Base-by-base conservation (phyloP, 2,113 vertebrate species). In the Talpa occidentalis region DNA sequence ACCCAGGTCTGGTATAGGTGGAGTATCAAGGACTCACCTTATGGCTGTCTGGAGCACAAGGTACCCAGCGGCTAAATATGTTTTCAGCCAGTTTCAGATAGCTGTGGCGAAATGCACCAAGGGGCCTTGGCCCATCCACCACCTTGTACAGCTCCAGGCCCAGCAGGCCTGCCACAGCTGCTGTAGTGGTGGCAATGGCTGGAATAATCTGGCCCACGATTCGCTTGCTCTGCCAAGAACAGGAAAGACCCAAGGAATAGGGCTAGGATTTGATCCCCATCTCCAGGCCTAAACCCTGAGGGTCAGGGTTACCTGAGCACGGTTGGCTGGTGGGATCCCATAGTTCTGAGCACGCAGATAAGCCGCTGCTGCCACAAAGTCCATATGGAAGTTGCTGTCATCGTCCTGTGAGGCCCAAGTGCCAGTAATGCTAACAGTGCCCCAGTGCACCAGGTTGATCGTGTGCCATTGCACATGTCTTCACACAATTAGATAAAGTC, bases 141-240 rank as follows among this genome's bases (percentile, higher is more conserved):
- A 99, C 91, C 96, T 99, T 99, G 92, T 99, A 99, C 62, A 99
- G 94, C 96, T 99, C 99, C 98, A 99, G 97, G 96, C 98, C 99
- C 0, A 98, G 97, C 94, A 99, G 97, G 81, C 99, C 99, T 0
- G 99, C 99, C 96, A 99, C 98, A 0, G 98, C 99, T 0, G 99
- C 98, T 0, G 99, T 99, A 6, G 99, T 99, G 67, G 99, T 99
- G 77, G 98, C 98, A 40, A 99, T 98, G 93, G 99, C 99, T 0
- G 99, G 99, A 90, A 99, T 98, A 9, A 99, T 99, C 79, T 26
- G 97, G 30, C 99, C 99, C 0, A 98, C 97, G 0, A 99, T 99
- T 76, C 62, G 98, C 97, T 99, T 99, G 97, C 99, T 99, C 99
- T 99, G 98, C 62, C 95, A 91, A 95, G 81, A 94, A 82, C 24